Evolutionary conservation across 2,888 invertebrate species (phyloP), one percentile per base, ranked within the genome.

Genomic region (Leptinotarsa juncta): DNA sequence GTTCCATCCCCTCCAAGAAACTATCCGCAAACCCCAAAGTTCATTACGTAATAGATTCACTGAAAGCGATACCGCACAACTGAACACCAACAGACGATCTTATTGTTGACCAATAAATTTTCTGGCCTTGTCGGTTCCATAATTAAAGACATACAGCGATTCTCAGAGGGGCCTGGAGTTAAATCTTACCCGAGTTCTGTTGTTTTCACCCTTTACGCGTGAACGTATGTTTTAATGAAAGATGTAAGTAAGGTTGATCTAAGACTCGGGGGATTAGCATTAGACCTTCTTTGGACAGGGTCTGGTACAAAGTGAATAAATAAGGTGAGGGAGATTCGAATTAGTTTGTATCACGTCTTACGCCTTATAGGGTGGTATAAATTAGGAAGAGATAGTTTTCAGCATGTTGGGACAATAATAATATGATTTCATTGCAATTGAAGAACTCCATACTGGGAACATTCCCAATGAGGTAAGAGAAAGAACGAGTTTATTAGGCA

Each of bases 101-200:
- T 78, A 76, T 74, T 80, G 80, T 81, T 82, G 79, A 77, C 78
- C 80, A 77, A 80, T 79, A 81, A 81, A 81, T 81, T 77, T 74
- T 77, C 80, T 77, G 78, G 77, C 77, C 79, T 78, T 81, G 83
- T 83, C 83, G 81, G 82, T 82, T 82, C 81, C 79, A 82, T 83
- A 83, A 83, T 83, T 82, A 83, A 83, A 82, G 81, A 82, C 82
- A 81, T 77, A 81, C 79, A 73, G 70, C 74, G 77, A 77, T 77
- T 71, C 73, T 77, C 67, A 42, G 71, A 75, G 76, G 57, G 53
- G 66, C 1, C 57, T 67, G 70, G 72, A 62, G 72, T 74, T 70
- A 71, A 71, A 72, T 77, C 78, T 74, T 74, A 78, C 76, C 76
- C 78, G 72, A 71, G 75, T 78, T 78, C 72, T 74, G 67, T 74